Evolutionary conservation across 2,888 invertebrate species (phyloP), one percentile per base, ranked within the genome.

Genomic region (Perdita meconis): DNA sequence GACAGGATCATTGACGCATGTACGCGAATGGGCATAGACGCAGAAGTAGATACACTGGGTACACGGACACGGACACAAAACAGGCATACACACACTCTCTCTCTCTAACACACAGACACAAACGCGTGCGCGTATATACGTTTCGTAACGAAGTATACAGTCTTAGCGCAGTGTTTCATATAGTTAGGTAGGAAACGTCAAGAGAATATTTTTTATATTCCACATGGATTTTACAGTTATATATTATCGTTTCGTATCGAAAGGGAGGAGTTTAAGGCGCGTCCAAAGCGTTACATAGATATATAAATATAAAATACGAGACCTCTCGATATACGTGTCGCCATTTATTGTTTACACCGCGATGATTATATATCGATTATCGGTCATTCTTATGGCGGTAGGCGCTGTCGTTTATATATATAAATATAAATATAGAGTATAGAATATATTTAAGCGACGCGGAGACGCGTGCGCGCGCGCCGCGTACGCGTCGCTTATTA

Each of bases 201-300:
- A 90, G 87, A 90, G 85, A 85, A 89, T 90, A 91, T 90, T 91
- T 90, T 91, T 90, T 90, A 90, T 90, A 89, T 89, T 89, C 86
- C 88, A 87, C 84, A 89, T 87, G 85, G 87, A 88, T 89, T 85
- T 85, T 85, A 85, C 84, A 83, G 79, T 85, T 85, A 83, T 83
- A 85, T 85, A 85, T 85, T 85, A 85, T 86, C 85, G 85, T 85
- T 85, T 86, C 84, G 86, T 86, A 86, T 78, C 75, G 79, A 71
- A 82, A 69, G 77, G 78, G 71, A 73, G 77, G 80, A 80, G 79
- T 82, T 79, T 80, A 74, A 83, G 74, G 77, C 79, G 84, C 79
- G 83, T 81, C 70, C 77, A 78, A 78, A 78, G 83, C 83, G 84
- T 70, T 72, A 81, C 76, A 79, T 83, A 83, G 78, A 81, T 80